Conservation (phyloP, 2,113 vertebrate genomes). For the Gnathonemus echidnorhynchus region DNA sequence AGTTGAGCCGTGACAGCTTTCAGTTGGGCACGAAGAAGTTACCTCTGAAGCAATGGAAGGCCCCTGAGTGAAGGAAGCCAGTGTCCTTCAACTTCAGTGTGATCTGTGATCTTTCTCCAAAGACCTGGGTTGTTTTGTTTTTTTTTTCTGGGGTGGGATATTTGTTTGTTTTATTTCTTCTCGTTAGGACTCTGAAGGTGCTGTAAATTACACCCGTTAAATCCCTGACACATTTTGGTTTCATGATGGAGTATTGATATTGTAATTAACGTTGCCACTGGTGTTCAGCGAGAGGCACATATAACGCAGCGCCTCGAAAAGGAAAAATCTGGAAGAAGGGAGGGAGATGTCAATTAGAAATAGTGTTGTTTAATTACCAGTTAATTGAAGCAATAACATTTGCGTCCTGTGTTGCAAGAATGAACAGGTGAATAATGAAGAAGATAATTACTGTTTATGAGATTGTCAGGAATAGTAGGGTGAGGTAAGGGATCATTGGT, state of each 20-base stretch:
- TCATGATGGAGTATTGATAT: constrained; percentile 14
- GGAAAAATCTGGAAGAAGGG: constrained; percentile 43
- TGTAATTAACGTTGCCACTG: constrained; percentile 7
- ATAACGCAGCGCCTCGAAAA: not conserved
- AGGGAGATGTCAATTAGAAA: constrained; percentile 57
- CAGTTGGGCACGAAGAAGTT: not conserved
- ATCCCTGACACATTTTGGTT: not conserved
- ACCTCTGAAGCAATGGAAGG: not conserved
- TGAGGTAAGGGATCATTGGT: constrained; percentile 49
- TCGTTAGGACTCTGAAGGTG: not conserved
- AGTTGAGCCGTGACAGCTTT: not conserved
- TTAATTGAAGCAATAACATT: constrained; percentile 61
- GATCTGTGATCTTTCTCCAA: not conserved
- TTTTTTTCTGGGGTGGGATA: not conserved
- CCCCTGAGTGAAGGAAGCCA: not conserved
- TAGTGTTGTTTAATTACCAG: constrained; percentile 61
- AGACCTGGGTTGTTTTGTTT: not conserved
- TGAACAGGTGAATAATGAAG: constrained; percentile 62
- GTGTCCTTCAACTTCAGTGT: not conserved
- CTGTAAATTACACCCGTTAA: not conserved
- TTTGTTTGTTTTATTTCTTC: constrained; percentile 6
- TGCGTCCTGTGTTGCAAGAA: constrained; percentile 49
- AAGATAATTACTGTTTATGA: constrained; percentile 60
- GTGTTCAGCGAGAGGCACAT: not conserved
- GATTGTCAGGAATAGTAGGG: constrained; percentile 54